Evolutionary conservation across 2,797 vertebrate species (phyloP), one percentile per base, ranked within the genome.

Genomic region (Acestrorhynchus altus): DNA sequence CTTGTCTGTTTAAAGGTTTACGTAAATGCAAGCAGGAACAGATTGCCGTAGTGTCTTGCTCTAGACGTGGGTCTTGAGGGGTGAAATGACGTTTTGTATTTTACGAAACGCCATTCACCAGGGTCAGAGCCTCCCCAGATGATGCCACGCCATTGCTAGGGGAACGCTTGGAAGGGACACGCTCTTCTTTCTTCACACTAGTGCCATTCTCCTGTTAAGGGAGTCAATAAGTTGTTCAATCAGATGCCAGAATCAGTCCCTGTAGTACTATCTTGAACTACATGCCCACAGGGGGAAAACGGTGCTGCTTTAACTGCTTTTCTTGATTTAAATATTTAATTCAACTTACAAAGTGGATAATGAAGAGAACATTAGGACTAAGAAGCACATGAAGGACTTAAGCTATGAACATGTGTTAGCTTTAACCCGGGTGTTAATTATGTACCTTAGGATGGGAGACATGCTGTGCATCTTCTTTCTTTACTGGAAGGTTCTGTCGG

Each of bases 91-190:
- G 83, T 83, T 91, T 35, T 24, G 65, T 5, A 42, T 60, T 74
- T 93, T 96, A 97, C 81, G 96, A 95, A 86, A 97, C 95, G 79
- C 96, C 96, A 47, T 97, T 97, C 89, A 97, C 95, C 94, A 96
- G 81, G 86, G 95, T 90, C 84, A 93, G 88, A 84, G 89, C 91
- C 89, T 95, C 95, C 78, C 87, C 85, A 67, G 90, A 70, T 42
- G 88, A 86, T 80, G 88, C 85, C 81, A 92, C 80, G 10, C 91
- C 93, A 71, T 94, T 93, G 90, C 94, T 96, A 79, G 95, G 95
- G 52, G 94, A 95, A 76, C 89, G 91, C 83, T 90, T 91, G 77
- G 94, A 86, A 81, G 94, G 86, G 72, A 92, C 84, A 81, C 69
- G 88, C 88, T 93, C 92, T 5, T 91, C 92, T 82, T 89, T 93